Base-by-base conservation (phyloP, 2,113 vertebrate genomes). In the Euleptes europaea region DNA sequence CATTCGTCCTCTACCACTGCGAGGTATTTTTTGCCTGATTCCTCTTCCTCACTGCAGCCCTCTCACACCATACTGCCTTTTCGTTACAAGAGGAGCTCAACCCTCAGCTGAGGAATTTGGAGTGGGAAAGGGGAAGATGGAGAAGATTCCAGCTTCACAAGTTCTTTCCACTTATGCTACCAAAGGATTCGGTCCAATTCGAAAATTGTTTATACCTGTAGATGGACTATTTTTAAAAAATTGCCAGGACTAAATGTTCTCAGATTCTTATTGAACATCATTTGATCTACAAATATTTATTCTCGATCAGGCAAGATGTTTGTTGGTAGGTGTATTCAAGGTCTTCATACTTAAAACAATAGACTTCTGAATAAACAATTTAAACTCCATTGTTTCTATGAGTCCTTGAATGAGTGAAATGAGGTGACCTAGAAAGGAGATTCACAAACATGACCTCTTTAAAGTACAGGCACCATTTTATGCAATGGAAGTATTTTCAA, bases 201-300 rank as follows among this genome's bases (percentile, higher is more conserved):
- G 81, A 49, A 92, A 90, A 88, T 47, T 63, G 78, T 54, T 86
- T 88, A 84, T 51, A 60, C 80, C 72, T 84, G 85, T 60, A 87
- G 75, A 40, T 54, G 1, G 80, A n/a, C 71, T 80, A 89, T 91
- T 57, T 88, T n/a, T 5, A 70, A 38, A 60, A 88, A 85, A 88
- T 88, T 72, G 0, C 70, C 85, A 86, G 78, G 85, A 51, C 44
- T 38, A 82, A 83, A 35, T 35, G 31, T 1, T 71, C 63, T 4
- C 51, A 23, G 85, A 83, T 88, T 15, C 49, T 49, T 84, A 47
- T 8, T 78, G 33, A 65, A 81, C 89, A 72, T 73, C 40, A 2
- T 73, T 69, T 65, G 85, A 31, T 89, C 91, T 79, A 77, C 67
- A 82, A 91, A 35, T 73, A 70, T 84, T 40, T 35, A 40, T 83